A percentile compares a stretch with the other conserved stretches of the same genome.
phyloP scores from a whole-genome alignment of 2,888 invertebrate genomes.

The Andrena praecox region DNA sequence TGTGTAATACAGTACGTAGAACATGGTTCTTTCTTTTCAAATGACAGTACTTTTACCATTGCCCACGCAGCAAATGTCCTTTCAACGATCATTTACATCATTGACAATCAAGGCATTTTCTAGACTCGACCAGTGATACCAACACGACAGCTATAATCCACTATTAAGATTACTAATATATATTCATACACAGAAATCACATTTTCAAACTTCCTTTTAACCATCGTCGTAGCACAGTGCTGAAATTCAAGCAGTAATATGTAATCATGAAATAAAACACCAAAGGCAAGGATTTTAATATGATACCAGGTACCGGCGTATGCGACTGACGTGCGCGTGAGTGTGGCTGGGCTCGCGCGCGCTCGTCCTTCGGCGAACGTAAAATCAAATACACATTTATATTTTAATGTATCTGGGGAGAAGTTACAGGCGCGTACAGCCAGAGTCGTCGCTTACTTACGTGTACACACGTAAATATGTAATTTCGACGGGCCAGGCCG shows the following conservation, averaged over 20 bases:
- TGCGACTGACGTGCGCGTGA: neutral
- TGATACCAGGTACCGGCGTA: neutral
- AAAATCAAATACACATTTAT: conserved; percentile 45
- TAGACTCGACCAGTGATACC: too few relatives aligned
- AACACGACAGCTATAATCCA: too few relatives aligned
- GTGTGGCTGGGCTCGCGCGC: neutral
- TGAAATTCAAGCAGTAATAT: neutral
- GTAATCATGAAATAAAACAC: conserved; percentile 11
- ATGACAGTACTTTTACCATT: too few relatives aligned
- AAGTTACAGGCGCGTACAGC: conserved; percentile 45
- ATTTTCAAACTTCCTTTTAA: neutral
- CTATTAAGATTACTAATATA: too few relatives aligned
- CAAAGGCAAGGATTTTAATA: conserved; percentile 31
- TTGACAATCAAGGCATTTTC: too few relatives aligned
- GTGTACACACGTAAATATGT: conserved; percentile 68
- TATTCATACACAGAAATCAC: too few relatives aligned
- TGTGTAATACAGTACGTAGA: too few relatives aligned
- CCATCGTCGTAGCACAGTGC: neutral
- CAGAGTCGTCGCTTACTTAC: conserved; percentile 57
- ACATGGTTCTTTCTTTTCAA: too few relatives aligned
- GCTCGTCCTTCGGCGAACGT: conserved; percentile 26
- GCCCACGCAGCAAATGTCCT: too few relatives aligned
- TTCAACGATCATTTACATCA: too few relatives aligned
- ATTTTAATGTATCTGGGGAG: conserved; percentile 42
- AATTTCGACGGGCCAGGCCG: conserved; percentile 59